A percentile compares a stretch with the other conserved stretches of the same genome.
Evolutionary conservation across 2,888 invertebrate species (phyloP).

Genomic region (Heliconius ismenius): DNA sequence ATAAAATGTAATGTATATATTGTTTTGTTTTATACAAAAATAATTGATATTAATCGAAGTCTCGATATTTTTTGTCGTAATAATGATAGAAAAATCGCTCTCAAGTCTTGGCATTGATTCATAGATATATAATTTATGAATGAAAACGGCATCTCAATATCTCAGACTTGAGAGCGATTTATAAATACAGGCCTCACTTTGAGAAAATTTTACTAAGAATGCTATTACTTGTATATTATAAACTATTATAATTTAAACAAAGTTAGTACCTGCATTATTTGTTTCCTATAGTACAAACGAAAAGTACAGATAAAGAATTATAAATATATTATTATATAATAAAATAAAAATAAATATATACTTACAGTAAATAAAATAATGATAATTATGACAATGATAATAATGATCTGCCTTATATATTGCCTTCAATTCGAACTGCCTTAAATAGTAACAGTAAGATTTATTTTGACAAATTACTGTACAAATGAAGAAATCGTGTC

Average conservation of each 20-base stretch:
- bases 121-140: too few relatives aligned
- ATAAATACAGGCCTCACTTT: not conserved
- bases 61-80: not conserved
- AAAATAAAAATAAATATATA: not conserved
- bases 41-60: not conserved
- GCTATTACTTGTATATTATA: not conserved
- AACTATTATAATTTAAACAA: not conserved
- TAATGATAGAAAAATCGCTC: not conserved
- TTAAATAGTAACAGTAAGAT: not conserved
- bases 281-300: not conserved
- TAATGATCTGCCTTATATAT: constrained; percentile 13
- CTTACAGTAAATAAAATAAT: not conserved
- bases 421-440: not conserved
- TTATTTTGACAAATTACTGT: not conserved
- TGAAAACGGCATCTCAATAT: too few relatives aligned
- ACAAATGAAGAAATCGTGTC: not conserved
- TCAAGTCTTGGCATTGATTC: not conserved
- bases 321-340: not conserved
- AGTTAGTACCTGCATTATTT: not conserved
- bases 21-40: not conserved
- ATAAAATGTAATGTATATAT: not conserved
- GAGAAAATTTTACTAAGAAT: not conserved
- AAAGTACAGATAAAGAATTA: not conserved
- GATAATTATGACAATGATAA: not conserved
- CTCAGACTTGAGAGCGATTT: too few relatives aligned